Evolutionary conservation across 2,888 invertebrate species (phyloP).

Genomic region (Dilophus febrilis): DNA sequence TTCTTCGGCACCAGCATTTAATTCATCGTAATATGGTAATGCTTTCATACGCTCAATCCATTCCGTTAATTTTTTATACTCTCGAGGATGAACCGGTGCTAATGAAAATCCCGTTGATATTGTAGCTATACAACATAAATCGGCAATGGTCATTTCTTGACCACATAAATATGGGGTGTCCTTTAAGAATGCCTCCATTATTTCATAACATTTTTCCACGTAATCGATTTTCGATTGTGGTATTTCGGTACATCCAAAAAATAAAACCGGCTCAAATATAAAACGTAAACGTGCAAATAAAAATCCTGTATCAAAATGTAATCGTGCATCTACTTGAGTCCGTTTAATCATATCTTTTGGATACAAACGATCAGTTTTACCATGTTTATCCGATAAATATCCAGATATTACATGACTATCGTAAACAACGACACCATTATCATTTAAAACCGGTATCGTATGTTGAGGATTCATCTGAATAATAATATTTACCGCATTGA

Average conservation of each 20-base stretch:
- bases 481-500: too few relatives aligned
- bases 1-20: too few relatives aligned
- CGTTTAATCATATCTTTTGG: conserved; percentile 25
- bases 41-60: conserved; percentile 26
- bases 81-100: conserved; percentile 31
- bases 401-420: conserved; percentile 50
- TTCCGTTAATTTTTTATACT: conserved; percentile 30
- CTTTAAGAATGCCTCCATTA: conserved; percentile 30
- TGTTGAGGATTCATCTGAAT: conserved; percentile 42
- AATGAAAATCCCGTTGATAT: conserved; percentile 30
- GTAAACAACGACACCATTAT: conserved; percentile 35
- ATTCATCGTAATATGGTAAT: too few relatives aligned
- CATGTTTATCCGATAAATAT: conserved; percentile 43
- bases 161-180: conserved; percentile 29
- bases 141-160: conserved; percentile 31
- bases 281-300: conserved; percentile 26
- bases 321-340: conserved; percentile 23
- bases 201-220: conserved; percentile 32
- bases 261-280: conserved; percentile 25
- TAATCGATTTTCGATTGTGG: conserved; percentile 33
- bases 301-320: conserved; percentile 27
- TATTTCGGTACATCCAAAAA: conserved; percentile 31
- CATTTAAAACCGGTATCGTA: conserved; percentile 43
- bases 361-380: conserved; percentile 32
- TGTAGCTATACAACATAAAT: conserved; percentile 32